Conservation (phyloP, 2,113 vertebrate species). For the Arvicanthis niloticus region DNA sequence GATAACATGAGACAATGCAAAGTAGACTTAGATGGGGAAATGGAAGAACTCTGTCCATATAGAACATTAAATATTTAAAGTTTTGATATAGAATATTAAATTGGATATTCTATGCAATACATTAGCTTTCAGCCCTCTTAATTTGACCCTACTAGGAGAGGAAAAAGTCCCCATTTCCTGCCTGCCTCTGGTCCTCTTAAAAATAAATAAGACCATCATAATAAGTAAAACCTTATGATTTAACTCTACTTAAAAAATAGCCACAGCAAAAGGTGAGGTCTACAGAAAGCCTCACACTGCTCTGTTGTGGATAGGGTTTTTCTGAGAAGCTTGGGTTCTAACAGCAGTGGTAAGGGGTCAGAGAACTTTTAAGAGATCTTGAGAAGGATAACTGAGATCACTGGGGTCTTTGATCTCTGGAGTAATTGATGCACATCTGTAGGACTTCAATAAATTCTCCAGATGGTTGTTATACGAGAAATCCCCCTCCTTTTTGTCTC, state of each 20-base stretch:
- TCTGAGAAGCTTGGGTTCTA: background rate
- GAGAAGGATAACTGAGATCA: background rate
- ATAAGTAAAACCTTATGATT: conserved; percentile 44
- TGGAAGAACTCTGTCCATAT: background rate
- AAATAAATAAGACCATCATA: conserved; percentile 1
- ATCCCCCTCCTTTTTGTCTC: background rate
- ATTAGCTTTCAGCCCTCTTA: background rate
- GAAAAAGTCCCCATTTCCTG: conserved; percentile 15
- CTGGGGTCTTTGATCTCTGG: background rate
- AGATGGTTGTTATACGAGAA: background rate
- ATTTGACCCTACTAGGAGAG: background rate
- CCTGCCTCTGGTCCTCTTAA: background rate
- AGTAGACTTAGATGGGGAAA: background rate
- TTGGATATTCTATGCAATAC: background rate
- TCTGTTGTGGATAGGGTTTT: background rate
- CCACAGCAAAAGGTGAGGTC: background rate
- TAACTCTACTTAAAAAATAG: background rate
- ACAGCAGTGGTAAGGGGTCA: background rate
- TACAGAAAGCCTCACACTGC: background rate
- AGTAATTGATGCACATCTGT: background rate
- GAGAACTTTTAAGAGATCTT: background rate
- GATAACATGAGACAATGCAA: background rate
- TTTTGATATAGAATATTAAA: background rate
- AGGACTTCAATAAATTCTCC: background rate
- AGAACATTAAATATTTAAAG: background rate